Conservation (phyloP, 2,888 invertebrate genomes). For the Epinotia bilunana region DNA sequence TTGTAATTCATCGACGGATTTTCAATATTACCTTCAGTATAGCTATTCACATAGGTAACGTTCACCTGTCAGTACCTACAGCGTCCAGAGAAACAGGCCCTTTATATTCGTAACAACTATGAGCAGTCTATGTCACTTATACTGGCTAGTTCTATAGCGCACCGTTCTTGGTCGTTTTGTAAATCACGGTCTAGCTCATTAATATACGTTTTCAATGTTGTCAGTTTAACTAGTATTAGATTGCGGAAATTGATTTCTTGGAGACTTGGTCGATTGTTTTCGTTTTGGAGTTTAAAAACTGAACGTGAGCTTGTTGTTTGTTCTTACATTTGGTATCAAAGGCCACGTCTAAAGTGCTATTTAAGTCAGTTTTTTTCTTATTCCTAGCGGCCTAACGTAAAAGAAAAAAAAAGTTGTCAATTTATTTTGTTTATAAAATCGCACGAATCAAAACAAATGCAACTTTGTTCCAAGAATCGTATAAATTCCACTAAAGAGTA, state of each 20-base stretch:
- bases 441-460: no score
- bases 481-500: no score
- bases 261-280: neutral
- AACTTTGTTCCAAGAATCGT: no score
- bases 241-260: constrained; percentile 32
- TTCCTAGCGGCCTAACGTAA: no score
- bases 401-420: no score
- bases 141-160: neutral
- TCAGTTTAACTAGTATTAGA: constrained; percentile 37
- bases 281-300: neutral
- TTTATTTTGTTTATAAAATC: no score
- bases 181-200: constrained; percentile 24
- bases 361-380: neutral
- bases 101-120: neutral
- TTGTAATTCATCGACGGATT: constrained; percentile 34
- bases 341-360: neutral
- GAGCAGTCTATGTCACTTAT: neutral
- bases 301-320: neutral
- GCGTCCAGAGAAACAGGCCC: neutral
- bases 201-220: constrained; percentile 40
- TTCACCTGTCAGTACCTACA: neutral
- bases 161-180: neutral
- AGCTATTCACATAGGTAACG: neutral
- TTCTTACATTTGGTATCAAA: neutral
- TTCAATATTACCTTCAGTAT: constrained; percentile 41